Base-by-base conservation (phyloP, 2,888 invertebrate genomes). In the Drosophila subquinaria region DNA sequence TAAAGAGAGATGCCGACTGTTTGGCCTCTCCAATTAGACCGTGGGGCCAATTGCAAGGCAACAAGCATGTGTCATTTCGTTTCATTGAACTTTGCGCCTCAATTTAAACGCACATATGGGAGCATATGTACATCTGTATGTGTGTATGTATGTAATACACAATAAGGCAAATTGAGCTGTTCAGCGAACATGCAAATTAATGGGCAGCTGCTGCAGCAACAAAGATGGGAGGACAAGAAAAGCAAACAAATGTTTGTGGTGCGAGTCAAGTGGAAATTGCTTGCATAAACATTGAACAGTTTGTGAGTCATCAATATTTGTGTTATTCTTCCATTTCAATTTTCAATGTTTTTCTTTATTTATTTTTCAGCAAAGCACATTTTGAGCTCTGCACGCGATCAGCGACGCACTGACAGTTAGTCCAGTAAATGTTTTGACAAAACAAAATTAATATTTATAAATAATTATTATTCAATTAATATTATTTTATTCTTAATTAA, bases 241-340 rank as follows among this genome's bases (percentile, higher is more conserved):
- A 67, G 69, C 72, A 79, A 82, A 69, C 80, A 88, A 81, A 81
- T 88, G 89, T 82, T 87, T 83, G 83, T 78, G 89, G 82, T 55
- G 52, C 36, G 45, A 13, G 40, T 55, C 42, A 51, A 66, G 64
- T 78, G 85, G 64, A 79, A 80, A 83, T 83, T 82, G 76, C 55
- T 89, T 83, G 89, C 82, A 81, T 84, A 87, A 83, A 83, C 87
- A 82, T 52, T 65, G 63, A 17, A 68, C 50, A 65, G 65, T 55
- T 66, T 72, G 70, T 87, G 89, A 83, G 72, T 83, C 82, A 79
- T 78, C 47, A 50, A 42, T 65, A 47, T 50, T 27, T 52, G 42
- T 69, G 33, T 63, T 65, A 35, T 62, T 38, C 17, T 62, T 62
- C 3, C 48, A 75, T 70, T 70, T 70, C n/a, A 65, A 57, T 52